Percentiles rank a stretch among this genome's conserved stretches.
Conservation (phyloP, 2,113 vertebrate genomes). For the Tyrannus savana region DNA sequence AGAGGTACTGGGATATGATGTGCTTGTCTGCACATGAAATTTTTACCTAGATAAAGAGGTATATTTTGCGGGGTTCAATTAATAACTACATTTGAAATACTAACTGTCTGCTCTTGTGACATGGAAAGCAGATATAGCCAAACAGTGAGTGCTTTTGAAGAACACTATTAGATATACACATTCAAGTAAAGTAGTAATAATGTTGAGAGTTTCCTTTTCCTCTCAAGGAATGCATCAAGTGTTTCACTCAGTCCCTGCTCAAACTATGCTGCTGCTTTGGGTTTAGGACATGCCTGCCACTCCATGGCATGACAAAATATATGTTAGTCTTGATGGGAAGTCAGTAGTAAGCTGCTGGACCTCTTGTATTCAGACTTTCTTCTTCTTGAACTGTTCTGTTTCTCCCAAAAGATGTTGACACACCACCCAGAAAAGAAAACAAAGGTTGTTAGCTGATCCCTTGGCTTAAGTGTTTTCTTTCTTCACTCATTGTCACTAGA, state of each 20-base stretch:
- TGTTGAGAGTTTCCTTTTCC: background rate
- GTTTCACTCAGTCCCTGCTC: background rate
- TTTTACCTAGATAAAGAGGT: conserved; percentile 2
- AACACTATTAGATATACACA: background rate
- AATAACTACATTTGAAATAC: background rate
- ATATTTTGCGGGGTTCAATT: background rate
- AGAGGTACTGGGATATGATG: background rate
- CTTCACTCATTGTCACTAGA: background rate
- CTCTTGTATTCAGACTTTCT: background rate
- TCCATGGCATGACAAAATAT: background rate
- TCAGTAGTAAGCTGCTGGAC: background rate
- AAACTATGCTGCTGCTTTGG: background rate
- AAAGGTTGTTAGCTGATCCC: background rate
- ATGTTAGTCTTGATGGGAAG: background rate
- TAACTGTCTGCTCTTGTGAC: background rate
- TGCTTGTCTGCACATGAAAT: conserved; percentile 14
- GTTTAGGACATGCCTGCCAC: background rate
- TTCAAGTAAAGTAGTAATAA: background rate
- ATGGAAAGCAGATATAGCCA: background rate
- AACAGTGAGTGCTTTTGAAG: background rate
- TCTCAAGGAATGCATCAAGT: background rate
- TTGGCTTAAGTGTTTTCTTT: background rate
- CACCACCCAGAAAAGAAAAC: background rate
- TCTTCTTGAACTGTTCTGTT: background rate
- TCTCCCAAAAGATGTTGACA: background rate